A percentile compares a stretch with the other conserved stretches of the same genome.
These are phyloP conservation scores for Prietella phreatophila DNA, from an alignment of 2,113 vertebrate species.

Conservation along the genomic window DNA sequence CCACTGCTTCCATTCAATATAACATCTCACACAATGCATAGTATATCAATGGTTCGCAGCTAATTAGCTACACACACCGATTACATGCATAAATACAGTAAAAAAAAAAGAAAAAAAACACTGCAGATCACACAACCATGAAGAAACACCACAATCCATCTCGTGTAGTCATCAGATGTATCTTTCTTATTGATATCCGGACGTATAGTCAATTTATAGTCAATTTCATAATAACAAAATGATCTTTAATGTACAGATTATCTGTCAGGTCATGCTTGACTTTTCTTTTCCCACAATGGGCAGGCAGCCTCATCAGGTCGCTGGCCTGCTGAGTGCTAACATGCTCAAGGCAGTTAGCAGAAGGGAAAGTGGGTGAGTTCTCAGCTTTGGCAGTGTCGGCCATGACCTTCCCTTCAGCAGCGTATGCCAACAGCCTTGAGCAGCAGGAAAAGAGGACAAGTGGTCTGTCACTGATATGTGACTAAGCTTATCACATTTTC, in stretches of 20 bases:
- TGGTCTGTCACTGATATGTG: constrained; percentile 1
- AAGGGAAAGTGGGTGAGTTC: constrained; percentile 37
- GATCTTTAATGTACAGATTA: not conserved
- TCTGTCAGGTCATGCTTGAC: not conserved
- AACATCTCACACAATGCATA: not conserved
- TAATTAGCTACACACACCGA: not conserved
- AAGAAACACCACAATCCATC: not conserved
- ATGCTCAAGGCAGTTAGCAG: constrained; percentile 34
- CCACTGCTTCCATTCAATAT: not conserved
- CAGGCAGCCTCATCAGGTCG: constrained; percentile 25
- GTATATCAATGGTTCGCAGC: constrained; percentile 11
- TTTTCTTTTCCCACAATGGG: constrained; percentile 21
- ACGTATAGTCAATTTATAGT: no score
- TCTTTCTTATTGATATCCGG: not conserved
- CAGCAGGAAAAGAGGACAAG: constrained; percentile 24
- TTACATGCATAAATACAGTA: not conserved
- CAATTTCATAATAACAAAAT: constrained; percentile 22
- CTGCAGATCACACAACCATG: not conserved
- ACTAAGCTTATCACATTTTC: constrained; percentile 3
- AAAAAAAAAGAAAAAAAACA: not conserved
- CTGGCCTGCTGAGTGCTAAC: constrained; percentile 27
- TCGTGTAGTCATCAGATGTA: not conserved
- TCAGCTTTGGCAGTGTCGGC: constrained; percentile 33
- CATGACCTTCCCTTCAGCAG: constrained; percentile 38
- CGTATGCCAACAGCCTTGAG: constrained; percentile 25